Percentiles rank a stretch among this genome's conserved stretches.
phyloP scores from a whole-genome alignment of 2,113 vertebrate species.

The Elgaria multicarinata region DNA sequence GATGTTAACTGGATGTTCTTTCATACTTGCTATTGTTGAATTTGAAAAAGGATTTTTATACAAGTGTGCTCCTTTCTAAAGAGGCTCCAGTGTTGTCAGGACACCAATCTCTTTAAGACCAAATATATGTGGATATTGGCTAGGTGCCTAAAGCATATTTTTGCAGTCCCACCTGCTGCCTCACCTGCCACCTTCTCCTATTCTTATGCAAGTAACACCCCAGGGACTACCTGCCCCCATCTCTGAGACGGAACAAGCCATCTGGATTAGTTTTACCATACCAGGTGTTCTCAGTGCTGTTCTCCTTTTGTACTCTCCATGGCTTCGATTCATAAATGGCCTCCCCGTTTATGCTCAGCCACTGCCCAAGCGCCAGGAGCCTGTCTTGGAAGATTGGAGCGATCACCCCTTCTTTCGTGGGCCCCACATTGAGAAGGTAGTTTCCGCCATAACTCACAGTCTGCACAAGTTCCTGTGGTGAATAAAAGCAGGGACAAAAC shows the following conservation, averaged over 20 bases:
- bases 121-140: not conserved
- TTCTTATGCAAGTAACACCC: not conserved
- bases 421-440: slow-evolving; percentile 95
- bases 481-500: not conserved
- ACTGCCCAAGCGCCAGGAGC: slow-evolving; percentile 87
- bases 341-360: slow-evolving; percentile 89
- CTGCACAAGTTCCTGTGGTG: slow-evolving; percentile 85
- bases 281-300: slow-evolving; percentile 79
- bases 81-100: not conserved
- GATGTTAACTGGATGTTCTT: not conserved
- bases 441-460: slow-evolving; percentile 93
- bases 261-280: slow-evolving; percentile 65
- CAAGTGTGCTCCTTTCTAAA: not conserved
- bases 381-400: slow-evolving; percentile 89
- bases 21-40: not conserved
- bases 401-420: slow-evolving; percentile 91
- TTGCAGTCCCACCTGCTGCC: no score
- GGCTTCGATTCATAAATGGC: slow-evolving; percentile 90
- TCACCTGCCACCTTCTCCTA: not conserved
- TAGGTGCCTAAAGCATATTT: not conserved
- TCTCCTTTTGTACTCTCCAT: slow-evolving; percentile 90
- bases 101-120: not conserved
- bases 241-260: not conserved
- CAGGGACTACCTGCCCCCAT: not conserved
- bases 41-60: not conserved